Base-by-base conservation (phyloP, 2,888 invertebrate species). In the Embidobia sp. region DNA sequence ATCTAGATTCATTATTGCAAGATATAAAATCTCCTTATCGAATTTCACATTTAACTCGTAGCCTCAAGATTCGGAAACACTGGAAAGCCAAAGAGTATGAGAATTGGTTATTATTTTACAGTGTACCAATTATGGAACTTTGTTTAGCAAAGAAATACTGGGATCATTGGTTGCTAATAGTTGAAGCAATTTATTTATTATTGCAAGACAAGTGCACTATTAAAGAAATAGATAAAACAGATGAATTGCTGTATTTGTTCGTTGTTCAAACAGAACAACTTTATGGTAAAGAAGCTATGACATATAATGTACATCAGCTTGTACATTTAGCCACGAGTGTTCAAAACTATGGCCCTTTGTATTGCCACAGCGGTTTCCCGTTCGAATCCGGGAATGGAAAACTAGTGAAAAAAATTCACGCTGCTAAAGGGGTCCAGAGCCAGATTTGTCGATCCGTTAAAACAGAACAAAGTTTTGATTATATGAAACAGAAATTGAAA, bases 341-440 rank as follows among this genome's bases (percentile, higher is more conserved):
- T 16, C 7, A 15, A 10, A 7, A 29, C 6, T 18, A n/a, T 2
- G 48, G 46, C 11, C 46, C 18, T 2, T 46, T 46, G 27, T 26
- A 11, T 27, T 46, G 46, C 27, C 27, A 27, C 13, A n/a, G n/a
- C 1, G 46, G 46, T 8, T 46, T 15, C 7, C 27, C 46, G 27
- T 46, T 46, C 8, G 46, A 46, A 11, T 46, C 46, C 0, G 46
- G 46, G 7, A 26, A 46, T 26, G 26, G 27, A 1, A 27, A 42
- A 11, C 13, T 46, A 27, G 26, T 46, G 1, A 26, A 27, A 13
- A 46, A 26, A 46, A 46, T 46, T 46, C 46, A 46, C 10, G 46
- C 46, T 11, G 27, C 46, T 11, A 46, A 13, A 46, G 19, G 19
- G n/a, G 42, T 42, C 8, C 8, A 19, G n/a, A 35, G 15, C 7